These are phyloP conservation scores for Eupithecia exiguata DNA, from an alignment of 2,888 invertebrate species.

Conservation along the genomic window DNA sequence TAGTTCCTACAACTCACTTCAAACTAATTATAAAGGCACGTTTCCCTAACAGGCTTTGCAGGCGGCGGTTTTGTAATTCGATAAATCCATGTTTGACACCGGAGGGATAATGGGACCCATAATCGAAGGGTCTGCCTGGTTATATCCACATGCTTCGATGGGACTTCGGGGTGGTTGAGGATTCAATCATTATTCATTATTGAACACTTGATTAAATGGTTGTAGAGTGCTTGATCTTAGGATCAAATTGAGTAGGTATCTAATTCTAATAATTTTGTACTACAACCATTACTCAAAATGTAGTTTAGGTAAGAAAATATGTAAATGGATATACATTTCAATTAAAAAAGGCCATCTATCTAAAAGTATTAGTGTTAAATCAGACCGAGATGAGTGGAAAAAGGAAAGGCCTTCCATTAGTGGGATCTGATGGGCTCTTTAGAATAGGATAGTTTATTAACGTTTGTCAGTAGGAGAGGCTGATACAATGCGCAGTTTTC, in stretches of 20 bases:
- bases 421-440: not conserved
- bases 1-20: not conserved
- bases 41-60: not conserved
- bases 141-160: not conserved
- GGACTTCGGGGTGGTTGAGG: not conserved
- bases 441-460: not conserved
- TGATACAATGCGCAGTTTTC: not conserved
- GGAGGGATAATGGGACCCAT: slow-evolving; percentile 18
- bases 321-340: not conserved
- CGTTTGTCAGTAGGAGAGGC: not conserved
- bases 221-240: too few species aligned
- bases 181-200: not conserved
- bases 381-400: not conserved
- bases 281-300: not conserved
- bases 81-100: slow-evolving; percentile 16
- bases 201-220: not conserved
- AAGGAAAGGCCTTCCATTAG: not conserved
- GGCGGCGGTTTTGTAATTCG: not conserved
- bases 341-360: not conserved
- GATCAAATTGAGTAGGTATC: not conserved
- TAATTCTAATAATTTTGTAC: not conserved
- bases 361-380: not conserved
- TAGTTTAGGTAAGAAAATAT: not conserved
- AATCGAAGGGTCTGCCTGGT: not conserved
- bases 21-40: not conserved